Percentiles rank a stretch among this genome's conserved stretches.
phyloP scores from a whole-genome alignment of 2,797 vertebrate species.

The Cheirogaleus major region DNA sequence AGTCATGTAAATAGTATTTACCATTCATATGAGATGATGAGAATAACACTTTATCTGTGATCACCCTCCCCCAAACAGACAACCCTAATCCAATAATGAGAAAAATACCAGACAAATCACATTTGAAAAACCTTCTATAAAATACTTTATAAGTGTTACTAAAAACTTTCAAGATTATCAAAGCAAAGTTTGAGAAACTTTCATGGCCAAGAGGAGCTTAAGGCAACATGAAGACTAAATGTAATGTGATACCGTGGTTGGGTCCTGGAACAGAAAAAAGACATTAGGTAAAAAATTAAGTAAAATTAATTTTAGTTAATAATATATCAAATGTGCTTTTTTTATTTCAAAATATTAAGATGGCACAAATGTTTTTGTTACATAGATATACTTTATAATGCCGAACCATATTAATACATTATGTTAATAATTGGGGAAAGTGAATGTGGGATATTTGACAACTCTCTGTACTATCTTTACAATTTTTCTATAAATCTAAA shows the following conservation, averaged over 20 bases:
- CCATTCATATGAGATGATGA: accelerated
- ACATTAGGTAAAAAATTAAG: neutral
- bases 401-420: neutral
- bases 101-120: neutral
- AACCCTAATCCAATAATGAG: neutral
- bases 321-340: neutral
- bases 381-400: too few relatives aligned
- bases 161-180: neutral
- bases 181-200: neutral
- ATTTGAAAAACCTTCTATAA: too few relatives aligned
- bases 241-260: neutral
- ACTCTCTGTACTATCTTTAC: neutral
- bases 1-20: neutral
- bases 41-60: neutral
- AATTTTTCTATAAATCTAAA: neutral
- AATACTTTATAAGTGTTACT: neutral
- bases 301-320: neutral
- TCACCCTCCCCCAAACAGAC: neutral
- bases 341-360: too few relatives aligned
- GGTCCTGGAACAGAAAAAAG: neutral
- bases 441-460: neutral
- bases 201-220: neutral
- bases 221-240: neutral
- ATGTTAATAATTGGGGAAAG: neutral
- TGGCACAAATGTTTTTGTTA: too few relatives aligned